phyloP scores from a whole-genome alignment of 1,140 invertebrate species.

The Zelostemma sp. region DNA sequence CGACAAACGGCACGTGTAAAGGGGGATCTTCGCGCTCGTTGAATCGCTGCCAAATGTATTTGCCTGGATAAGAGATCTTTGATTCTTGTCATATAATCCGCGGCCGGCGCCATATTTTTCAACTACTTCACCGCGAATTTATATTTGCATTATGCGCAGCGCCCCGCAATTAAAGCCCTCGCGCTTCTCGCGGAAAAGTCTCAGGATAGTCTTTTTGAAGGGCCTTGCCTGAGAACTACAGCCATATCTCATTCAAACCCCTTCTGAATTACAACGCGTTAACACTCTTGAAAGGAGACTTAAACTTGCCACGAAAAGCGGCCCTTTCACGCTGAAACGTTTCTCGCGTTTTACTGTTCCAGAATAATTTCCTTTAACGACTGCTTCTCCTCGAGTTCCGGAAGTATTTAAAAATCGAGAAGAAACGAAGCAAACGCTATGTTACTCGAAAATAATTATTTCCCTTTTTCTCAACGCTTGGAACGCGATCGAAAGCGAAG shows the following conservation, averaged over 20 bases:
- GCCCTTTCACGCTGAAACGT: conserved; percentile 29
- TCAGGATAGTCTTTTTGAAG: conserved; percentile 30
- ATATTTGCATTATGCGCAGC: conserved; percentile 3
- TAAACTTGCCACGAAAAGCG: conserved; percentile 38
- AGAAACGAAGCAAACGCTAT: conserved; percentile 39
- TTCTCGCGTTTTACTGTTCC: conserved; percentile 31
- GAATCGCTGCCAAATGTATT: conserved; percentile 37
- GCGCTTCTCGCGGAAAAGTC: conserved; percentile 20
- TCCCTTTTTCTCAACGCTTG: background rate
- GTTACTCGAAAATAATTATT: conserved; percentile 32
- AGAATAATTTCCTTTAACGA: conserved; percentile 45
- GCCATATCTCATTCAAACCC: conserved; percentile 32
- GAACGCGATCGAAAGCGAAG: background rate
- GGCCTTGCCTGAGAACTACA: conserved; percentile 26
- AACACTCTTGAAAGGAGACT: conserved; percentile 39
- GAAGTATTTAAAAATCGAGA: conserved; percentile 48
- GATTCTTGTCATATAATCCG: conserved; percentile 28
- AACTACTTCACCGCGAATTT: conserved; percentile 18
- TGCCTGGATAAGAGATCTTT: conserved; percentile 31
- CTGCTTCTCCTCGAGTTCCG: conserved; percentile 39
- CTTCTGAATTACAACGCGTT: conserved; percentile 41
- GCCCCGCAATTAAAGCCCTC: conserved; percentile 40
- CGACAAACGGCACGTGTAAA: conserved; percentile 9
- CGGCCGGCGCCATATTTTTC: conserved; percentile 14
- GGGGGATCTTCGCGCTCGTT: conserved; percentile 12